Evolutionary conservation across 2,113 vertebrate genomes (phyloP).

Genomic region (Siniperca knerii): DNA sequence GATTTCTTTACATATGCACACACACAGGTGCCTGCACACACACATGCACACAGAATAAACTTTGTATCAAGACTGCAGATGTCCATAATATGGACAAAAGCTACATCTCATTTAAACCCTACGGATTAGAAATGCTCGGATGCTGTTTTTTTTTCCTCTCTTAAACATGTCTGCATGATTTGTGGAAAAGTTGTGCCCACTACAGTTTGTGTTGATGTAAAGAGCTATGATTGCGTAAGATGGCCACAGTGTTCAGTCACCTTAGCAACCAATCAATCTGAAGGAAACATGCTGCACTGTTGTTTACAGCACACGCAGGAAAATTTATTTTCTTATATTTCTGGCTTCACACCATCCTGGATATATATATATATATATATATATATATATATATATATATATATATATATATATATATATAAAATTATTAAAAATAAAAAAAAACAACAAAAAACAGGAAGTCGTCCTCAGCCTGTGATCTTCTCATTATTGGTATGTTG

Average conservation of each 20-base stretch:
- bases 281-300: conserved; percentile 11
- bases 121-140: conserved; percentile 27
- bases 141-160: not conserved
- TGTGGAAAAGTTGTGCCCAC: conserved; percentile 55
- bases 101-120: conserved; percentile 23
- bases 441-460: conserved; percentile 50
- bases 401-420: no score
- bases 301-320: not conserved
- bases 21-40: conserved; percentile 18
- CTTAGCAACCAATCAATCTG: conserved; percentile 58
- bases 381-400: no score
- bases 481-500: conserved; percentile 88
- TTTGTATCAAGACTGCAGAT: conserved; percentile 23
- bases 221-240: conserved; percentile 64
- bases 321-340: conserved; percentile 20
- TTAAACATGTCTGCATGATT: conserved; percentile 23
- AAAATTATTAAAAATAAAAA: no score
- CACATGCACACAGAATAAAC: not conserved
- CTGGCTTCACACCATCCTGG: conserved; percentile 47
- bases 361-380: no score
- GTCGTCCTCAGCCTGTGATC: conserved; percentile 79
- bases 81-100: conserved; percentile 32
- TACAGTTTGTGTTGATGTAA: conserved; percentile 61
- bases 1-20: conserved; percentile 54
- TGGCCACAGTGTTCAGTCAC: conserved; percentile 54